Conservation (phyloP, 1,140 invertebrate species). For the Aphaenogaster rudis region DNA sequence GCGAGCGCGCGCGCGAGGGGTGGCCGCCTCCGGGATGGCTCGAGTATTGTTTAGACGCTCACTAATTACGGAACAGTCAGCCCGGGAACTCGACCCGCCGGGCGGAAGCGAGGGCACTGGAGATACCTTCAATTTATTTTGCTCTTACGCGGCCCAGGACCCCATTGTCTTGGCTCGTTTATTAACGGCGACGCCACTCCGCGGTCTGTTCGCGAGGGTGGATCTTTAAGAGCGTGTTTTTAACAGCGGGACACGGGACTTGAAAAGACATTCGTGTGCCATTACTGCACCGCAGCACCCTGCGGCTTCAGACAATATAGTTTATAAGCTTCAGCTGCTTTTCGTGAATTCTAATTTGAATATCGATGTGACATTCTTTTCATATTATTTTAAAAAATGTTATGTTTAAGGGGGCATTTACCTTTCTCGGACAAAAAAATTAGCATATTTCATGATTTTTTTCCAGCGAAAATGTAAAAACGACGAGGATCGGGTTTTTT, state of each 20-base stretch:
- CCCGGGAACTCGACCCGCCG: conserved; percentile 16
- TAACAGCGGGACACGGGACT: not conserved
- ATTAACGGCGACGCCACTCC: conserved; percentile 30
- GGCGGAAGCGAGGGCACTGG: conserved; percentile 39
- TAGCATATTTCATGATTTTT: no score
- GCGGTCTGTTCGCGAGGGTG: conserved; percentile 25
- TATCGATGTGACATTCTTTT: not conserved
- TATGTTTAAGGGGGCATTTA: no score
- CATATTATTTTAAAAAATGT: not conserved
- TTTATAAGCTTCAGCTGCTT: not conserved
- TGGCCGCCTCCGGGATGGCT: not conserved
- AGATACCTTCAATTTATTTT: conserved; percentile 62
- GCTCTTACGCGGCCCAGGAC: conserved; percentile 37
- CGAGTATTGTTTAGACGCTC: conserved; percentile 54
- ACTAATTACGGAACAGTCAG: conserved; percentile 61
- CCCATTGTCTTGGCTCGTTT: conserved; percentile 59
- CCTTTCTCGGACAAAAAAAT: no score
- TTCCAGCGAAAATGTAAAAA: no score
- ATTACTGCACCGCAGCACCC: not conserved
- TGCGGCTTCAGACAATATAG: not conserved
- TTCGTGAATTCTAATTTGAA: not conserved
- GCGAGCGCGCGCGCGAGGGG: not conserved
- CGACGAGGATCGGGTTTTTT: no score
- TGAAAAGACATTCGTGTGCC: not conserved
- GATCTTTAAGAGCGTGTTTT: conserved; percentile 39